Evolutionary conservation across 2,888 invertebrate species (phyloP).

Genomic region (Dugesia japonica): DNA sequence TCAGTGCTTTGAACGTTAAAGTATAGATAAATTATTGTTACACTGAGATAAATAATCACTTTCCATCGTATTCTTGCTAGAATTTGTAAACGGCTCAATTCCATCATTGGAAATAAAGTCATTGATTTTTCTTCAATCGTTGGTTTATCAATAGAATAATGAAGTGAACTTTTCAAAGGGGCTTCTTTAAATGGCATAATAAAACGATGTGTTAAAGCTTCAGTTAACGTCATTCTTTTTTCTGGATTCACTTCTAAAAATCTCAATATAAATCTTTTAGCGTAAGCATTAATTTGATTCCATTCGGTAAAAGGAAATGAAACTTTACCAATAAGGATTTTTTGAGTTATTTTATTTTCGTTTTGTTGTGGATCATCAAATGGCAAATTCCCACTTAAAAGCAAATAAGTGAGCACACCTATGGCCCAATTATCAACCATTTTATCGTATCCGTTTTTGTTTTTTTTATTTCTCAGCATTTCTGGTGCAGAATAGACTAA

Average conservation of each 20-base stretch:
- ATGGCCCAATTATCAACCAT: constrained; percentile 30
- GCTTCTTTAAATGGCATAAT: neutral
- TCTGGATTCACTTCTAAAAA: neutral
- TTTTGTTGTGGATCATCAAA: constrained; percentile 25
- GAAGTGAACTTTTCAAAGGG: neutral
- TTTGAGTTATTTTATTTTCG: constrained; percentile 10
- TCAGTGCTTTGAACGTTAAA: too few species aligned
- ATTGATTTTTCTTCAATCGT: neutral
- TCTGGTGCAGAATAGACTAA: constrained; percentile 32
- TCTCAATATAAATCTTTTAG: neutral
- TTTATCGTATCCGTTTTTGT: constrained; percentile 13
- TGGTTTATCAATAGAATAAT: neutral
- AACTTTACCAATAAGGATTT: constrained; percentile 17
- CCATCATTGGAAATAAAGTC: neutral
- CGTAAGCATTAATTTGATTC: neutral
- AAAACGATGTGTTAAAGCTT: neutral
- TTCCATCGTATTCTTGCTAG: neutral
- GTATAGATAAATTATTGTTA: too few species aligned
- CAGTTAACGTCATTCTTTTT: neutral
- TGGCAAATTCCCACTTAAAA: constrained; percentile 29
- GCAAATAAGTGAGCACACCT: constrained; percentile 27
- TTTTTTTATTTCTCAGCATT: constrained; percentile 20
- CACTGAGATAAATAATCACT: neutral
- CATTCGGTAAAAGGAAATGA: neutral
- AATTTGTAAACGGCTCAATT: neutral